Evolutionary conservation across 2,797 vertebrate genomes (phyloP), one percentile per base, ranked within the genome.

Genomic region (Cottoperca gobio): DNA sequence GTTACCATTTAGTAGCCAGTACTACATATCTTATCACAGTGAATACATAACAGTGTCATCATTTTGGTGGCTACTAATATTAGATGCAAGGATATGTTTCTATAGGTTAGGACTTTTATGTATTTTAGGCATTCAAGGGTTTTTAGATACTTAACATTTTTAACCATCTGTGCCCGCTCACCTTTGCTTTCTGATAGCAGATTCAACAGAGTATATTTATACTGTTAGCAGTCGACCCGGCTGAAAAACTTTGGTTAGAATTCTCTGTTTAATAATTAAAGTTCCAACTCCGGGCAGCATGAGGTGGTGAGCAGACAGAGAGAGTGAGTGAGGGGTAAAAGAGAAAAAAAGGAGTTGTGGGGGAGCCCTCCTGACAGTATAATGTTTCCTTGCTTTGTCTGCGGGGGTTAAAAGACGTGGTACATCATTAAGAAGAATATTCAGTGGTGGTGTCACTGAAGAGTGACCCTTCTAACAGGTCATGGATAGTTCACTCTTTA

Each of bases 381-480:
- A 82, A 87, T 90, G 83, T 90, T 90, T 83, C 74, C 84, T 86
- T 88, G 82, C 88, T 90, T 92, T 91, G 90, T 90, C 83, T 88
- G 76, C 55, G 10, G 82, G 79, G 89, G 89, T 91, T 91, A 90
- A 91, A 91, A 91, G 86, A 87, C 37, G 21, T 83, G 86, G 83
- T 88, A 75, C 79, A 89, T 93, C 92, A 92, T 93, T 91, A 91
- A 87, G 87, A 78, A 33, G 82, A 91, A 91, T 92, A 91, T 93
- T 93, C 89, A 90, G 82, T 76, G 72, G 82, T 37, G 40, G 85
- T 84, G 88, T 90, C 86, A 86, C 87, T 76, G 87, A 82, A 58
- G 73, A 85, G 77, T 85, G 88, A 90, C 91, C 88, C 80, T 60
- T 73, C 78, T 39, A 72, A 83, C 75, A 88, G 93, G 93, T 95